Evolutionary conservation across 2,797 vertebrate species (phyloP).

Genomic region (Paratrypauchen microcephalus): DNA sequence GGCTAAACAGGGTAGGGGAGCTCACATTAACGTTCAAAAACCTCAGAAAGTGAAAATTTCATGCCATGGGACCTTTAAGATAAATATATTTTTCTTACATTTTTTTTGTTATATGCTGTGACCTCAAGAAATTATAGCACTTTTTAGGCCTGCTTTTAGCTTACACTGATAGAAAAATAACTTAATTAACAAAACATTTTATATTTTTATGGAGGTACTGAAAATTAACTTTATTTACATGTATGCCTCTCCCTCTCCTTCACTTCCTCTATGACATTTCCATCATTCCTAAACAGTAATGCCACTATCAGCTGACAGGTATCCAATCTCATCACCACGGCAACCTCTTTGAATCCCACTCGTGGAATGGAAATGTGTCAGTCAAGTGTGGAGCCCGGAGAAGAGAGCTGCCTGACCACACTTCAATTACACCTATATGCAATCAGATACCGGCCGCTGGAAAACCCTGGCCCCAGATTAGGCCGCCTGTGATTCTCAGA

Average conservation of each 20-base stretch:
- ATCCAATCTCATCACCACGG: constrained; percentile 49
- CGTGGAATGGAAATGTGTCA: constrained; percentile 63
- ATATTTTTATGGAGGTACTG: too few relatives aligned
- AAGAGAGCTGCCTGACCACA: not conserved
- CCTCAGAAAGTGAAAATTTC: too few relatives aligned
- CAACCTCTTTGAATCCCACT: constrained; percentile 50
- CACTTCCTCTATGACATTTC: constrained; percentile 21
- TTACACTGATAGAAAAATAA: too few relatives aligned
- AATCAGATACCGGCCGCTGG: constrained; percentile 61
- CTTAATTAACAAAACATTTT: too few relatives aligned
- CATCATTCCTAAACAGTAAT: constrained; percentile 21
- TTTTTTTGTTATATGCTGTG: too few relatives aligned
- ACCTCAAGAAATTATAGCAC: too few relatives aligned
- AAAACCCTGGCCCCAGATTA: constrained; percentile 46
- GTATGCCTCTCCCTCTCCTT: not conserved
- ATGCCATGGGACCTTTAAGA: too few relatives aligned
- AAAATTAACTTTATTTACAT: too few relatives aligned
- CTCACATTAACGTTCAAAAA: too few relatives aligned
- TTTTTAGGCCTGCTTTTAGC: too few relatives aligned
- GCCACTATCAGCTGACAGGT: constrained; percentile 36
- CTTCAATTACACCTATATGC: constrained; percentile 61
- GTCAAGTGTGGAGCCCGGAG: constrained; percentile 34
- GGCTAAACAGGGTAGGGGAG: too few relatives aligned
- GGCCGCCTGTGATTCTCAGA: constrained; percentile 41
- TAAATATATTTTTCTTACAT: too few relatives aligned